Percentiles rank a stretch among this genome's conserved stretches.
Conservation (phyloP, 2,888 invertebrate species). For the Nomada goodeniana region DNA sequence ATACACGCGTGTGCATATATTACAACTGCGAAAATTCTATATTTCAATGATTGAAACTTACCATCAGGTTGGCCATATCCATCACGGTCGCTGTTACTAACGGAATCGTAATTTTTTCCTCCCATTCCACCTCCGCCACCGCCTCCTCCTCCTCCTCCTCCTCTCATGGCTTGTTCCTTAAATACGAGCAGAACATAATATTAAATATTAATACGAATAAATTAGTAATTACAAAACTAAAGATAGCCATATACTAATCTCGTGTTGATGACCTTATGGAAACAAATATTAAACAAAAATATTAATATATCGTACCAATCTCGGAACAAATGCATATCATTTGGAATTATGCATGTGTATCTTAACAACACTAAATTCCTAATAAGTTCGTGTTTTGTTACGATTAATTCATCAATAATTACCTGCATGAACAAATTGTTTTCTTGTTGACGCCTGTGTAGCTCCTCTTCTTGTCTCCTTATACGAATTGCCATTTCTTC, state of each 20-base stretch:
- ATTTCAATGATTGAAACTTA: slow-evolving; percentile 67
- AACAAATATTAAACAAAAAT: not conserved
- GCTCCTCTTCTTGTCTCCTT: slow-evolving; percentile 93
- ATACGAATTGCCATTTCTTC: slow-evolving; percentile 92
- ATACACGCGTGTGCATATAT: too few relatives aligned
- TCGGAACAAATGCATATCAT: not conserved
- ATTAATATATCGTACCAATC: not conserved
- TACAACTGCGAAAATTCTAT: not conserved
- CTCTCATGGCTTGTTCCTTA: slow-evolving; percentile 83
- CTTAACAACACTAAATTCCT: not conserved
- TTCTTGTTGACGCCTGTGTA: slow-evolving; percentile 94
- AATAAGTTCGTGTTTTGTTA: not conserved
- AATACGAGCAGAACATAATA: slow-evolving; percentile 52
- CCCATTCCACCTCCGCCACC: slow-evolving; percentile 64
- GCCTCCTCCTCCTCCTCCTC: slow-evolving; percentile 70
- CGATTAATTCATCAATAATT: slow-evolving; percentile 20
- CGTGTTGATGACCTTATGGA: not conserved
- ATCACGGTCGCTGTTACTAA: slow-evolving; percentile 80
- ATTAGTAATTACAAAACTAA: not conserved
- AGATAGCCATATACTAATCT: not conserved
- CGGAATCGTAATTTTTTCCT: slow-evolving; percentile 81
- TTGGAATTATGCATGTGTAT: not conserved
- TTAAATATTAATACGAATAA: slow-evolving; percentile 37
- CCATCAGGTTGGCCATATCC: slow-evolving; percentile 81
- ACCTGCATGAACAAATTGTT: slow-evolving; percentile 95